These are phyloP conservation scores for Tyrophagus putrescentiae DNA, from an alignment of 1,140 invertebrate species.

Conservation along the genomic window DNA sequence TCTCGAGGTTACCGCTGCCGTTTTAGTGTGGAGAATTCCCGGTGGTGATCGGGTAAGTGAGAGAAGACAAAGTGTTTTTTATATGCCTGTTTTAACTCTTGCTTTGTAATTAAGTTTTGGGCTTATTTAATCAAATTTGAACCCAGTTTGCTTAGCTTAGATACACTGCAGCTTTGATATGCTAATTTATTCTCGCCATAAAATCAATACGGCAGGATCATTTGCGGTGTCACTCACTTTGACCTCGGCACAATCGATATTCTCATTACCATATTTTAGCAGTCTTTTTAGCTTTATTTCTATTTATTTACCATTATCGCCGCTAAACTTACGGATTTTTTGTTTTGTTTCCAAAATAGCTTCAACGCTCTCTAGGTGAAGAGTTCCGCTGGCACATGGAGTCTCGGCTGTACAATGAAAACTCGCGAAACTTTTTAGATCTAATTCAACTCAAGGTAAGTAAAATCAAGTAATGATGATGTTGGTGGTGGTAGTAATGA, in stretches of 20 bases:
- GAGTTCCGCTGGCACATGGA: constrained; percentile 28
- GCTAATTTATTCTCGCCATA: too few relatives aligned
- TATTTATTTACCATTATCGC: background rate
- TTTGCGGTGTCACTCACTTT: too few relatives aligned
- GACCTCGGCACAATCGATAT: too few relatives aligned
- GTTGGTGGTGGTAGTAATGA: too few relatives aligned
- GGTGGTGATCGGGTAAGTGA: constrained; percentile 28
- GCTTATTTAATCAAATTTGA: background rate
- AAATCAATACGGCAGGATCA: too few relatives aligned
- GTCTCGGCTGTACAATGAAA: constrained; percentile 9
- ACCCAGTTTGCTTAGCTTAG: too few relatives aligned
- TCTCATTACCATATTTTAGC: too few relatives aligned
- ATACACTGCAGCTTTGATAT: too few relatives aligned
- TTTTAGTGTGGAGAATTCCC: constrained; percentile 28
- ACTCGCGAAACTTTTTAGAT: constrained; percentile 27
- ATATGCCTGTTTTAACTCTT: background rate
- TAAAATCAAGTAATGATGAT: too few relatives aligned
- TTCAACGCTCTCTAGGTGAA: constrained; percentile 26
- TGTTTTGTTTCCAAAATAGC: constrained; percentile 16
- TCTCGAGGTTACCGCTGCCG: constrained; percentile 24
- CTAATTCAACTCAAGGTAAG: constrained; percentile 29
- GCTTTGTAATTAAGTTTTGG: background rate
- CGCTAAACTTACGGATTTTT: background rate
- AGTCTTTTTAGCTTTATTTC: too few relatives aligned
- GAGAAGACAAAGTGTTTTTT: background rate